A percentile compares a stretch with the other conserved stretches of the same genome.
Evolutionary conservation across 2,888 invertebrate species (phyloP).

Genomic region (Chloroclysta siterata): DNA sequence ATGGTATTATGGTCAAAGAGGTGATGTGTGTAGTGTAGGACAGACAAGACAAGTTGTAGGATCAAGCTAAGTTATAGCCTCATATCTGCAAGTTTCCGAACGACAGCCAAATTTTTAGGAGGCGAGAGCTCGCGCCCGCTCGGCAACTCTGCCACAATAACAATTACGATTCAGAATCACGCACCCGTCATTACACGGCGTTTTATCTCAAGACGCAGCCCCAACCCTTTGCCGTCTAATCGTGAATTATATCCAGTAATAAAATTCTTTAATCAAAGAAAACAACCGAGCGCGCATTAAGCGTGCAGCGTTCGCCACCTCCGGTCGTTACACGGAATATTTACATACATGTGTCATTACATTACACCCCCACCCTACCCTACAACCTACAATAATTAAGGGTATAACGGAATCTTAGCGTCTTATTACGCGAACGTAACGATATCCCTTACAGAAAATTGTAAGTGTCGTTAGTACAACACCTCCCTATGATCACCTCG

Average conservation of each 20-base stretch:
- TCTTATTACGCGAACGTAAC: constrained; percentile 84
- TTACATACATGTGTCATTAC: constrained; percentile 85
- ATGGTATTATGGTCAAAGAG: too few relatives aligned
- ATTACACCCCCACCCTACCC: constrained; percentile 48
- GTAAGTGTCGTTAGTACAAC: constrained; percentile 76
- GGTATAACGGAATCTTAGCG: constrained; percentile 85
- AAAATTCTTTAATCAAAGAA: constrained; percentile 86
- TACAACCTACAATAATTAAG: constrained; percentile 78
- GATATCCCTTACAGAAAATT: constrained; percentile 84
- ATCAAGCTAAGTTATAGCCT: not conserved
- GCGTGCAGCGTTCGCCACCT: constrained; percentile 82
- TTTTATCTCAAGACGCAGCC: constrained; percentile 76
- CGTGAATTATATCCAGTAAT: constrained; percentile 84
- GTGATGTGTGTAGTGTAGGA: too few relatives aligned
- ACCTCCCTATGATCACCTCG: constrained; percentile 73
- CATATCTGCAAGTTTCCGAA: constrained; percentile 14
- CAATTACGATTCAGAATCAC: constrained; percentile 82
- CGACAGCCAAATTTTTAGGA: constrained; percentile 48
- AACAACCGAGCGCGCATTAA: constrained; percentile 82
- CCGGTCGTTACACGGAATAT: constrained; percentile 79
- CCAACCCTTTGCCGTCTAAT: constrained; percentile 82
- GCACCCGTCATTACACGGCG: constrained; percentile 78
- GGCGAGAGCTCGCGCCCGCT: constrained; percentile 29
- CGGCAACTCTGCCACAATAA: constrained; percentile 56
- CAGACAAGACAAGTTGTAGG: too few relatives aligned